A percentile compares a stretch with the other conserved stretches of the same genome.
Conservation (phyloP, 1,140 invertebrate species). For the Metopolophium dirhodum region DNA sequence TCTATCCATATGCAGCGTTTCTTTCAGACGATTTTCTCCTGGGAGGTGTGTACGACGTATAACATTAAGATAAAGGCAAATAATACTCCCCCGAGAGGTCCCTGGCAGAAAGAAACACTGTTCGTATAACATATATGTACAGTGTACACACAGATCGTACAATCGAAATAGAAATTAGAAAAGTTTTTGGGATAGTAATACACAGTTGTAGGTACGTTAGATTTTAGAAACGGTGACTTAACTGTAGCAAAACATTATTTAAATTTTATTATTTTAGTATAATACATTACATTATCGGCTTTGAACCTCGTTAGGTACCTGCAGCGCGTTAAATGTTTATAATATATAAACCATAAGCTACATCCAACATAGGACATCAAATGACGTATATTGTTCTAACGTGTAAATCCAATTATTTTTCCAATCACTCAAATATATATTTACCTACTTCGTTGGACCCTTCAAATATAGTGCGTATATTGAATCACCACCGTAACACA, state of each 20-base stretch:
- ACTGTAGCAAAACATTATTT: background rate
- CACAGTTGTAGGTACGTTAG: background rate
- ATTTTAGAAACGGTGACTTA: background rate
- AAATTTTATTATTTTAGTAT: background rate
- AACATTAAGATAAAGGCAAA: slow-evolving; percentile 10
- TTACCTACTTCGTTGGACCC: background rate
- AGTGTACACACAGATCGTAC: background rate
- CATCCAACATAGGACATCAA: background rate
- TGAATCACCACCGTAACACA: background rate
- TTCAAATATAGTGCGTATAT: background rate
- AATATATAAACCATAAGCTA: background rate
- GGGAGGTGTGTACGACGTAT: background rate
- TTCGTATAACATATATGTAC: background rate
- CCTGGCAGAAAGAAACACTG: background rate
- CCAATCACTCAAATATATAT: background rate
- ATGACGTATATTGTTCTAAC: background rate
- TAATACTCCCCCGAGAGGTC: background rate
- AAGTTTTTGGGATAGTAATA: background rate
- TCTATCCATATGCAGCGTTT: background rate
- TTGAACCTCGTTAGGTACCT: background rate
- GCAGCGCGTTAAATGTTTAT: background rate
- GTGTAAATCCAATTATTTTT: background rate
- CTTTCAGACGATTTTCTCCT: background rate
- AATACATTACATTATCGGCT: background rate
- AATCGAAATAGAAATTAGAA: background rate